A percentile compares a stretch with the other conserved stretches of the same genome.
These are phyloP conservation scores for Corythucha ciliata DNA, from an alignment of 2,888 invertebrate genomes.

Conservation along the genomic window DNA sequence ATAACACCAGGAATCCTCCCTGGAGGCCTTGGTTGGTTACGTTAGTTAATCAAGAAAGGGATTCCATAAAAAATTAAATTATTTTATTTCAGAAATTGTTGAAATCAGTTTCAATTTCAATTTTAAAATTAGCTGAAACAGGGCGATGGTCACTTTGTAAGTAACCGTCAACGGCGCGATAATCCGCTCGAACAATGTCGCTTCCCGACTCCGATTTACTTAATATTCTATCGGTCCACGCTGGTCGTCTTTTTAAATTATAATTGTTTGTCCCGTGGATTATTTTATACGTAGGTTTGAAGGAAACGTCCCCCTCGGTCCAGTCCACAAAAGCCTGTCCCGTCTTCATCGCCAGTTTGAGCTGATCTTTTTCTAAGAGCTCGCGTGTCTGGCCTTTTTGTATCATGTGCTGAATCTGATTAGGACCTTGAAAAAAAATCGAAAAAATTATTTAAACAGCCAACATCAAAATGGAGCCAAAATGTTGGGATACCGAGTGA, in stretches of 20 bases:
- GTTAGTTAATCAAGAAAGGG: no score
- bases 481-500: neutral
- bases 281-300: slow-evolving; percentile 26
- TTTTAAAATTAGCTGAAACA: slow-evolving; percentile 67
- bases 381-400: slow-evolving; percentile 20
- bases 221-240: slow-evolving; percentile 88
- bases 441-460: neutral
- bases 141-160: slow-evolving; percentile 86
- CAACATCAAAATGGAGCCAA: neutral
- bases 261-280: slow-evolving; percentile 20
- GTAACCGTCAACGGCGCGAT: slow-evolving; percentile 66
- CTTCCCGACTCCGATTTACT: slow-evolving; percentile 62
- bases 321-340: slow-evolving; percentile 23
- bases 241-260: slow-evolving; percentile 51
- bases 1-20: no score
- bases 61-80: no score
- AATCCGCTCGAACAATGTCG: slow-evolving; percentile 66
- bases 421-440: slow-evolving; percentile 1
- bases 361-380: slow-evolving; percentile 22
- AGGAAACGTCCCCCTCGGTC: slow-evolving; percentile 21
- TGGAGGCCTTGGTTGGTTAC: no score
- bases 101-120: slow-evolving; percentile 46
- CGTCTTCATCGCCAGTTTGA: slow-evolving; percentile 1
- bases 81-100: no score
- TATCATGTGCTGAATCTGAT: slow-evolving; percentile 18